Evolutionary conservation across 2,113 vertebrate species (phyloP).

Genomic region (Chunga burmeisteri): DNA sequence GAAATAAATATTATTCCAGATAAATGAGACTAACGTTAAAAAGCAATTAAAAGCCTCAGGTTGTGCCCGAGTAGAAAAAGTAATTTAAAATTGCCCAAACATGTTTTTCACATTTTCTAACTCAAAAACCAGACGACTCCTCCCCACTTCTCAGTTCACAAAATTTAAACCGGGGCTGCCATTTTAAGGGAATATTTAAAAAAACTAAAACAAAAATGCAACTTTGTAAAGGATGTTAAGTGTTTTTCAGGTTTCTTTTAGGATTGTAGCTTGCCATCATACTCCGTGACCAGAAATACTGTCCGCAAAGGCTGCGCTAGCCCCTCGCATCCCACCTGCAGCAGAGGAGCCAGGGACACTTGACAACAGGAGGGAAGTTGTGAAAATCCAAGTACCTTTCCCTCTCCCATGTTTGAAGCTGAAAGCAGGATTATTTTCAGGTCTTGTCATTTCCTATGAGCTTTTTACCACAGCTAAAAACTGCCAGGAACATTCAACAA

Average conservation of each 20-base stretch:
- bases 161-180: background rate
- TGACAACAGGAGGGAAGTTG: background rate
- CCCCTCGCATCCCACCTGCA: background rate
- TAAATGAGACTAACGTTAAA: background rate
- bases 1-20: background rate
- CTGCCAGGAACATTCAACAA: background rate
- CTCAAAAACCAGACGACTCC: background rate
- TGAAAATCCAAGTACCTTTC: background rate
- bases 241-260: background rate
- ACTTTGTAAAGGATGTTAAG: background rate
- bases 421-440: background rate
- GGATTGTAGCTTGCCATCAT: background rate
- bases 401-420: background rate
- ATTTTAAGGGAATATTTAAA: background rate
- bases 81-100: background rate
- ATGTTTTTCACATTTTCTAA: background rate
- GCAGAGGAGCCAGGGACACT: background rate
- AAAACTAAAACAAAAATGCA: background rate
- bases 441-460: background rate
- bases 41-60: background rate
- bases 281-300: background rate
- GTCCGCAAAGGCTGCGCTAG: background rate
- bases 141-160: background rate
- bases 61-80: background rate
- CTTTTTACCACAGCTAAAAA: background rate